Evolutionary conservation across 2,797 vertebrate species (phyloP).

Genomic region (Paguma larvata): DNA sequence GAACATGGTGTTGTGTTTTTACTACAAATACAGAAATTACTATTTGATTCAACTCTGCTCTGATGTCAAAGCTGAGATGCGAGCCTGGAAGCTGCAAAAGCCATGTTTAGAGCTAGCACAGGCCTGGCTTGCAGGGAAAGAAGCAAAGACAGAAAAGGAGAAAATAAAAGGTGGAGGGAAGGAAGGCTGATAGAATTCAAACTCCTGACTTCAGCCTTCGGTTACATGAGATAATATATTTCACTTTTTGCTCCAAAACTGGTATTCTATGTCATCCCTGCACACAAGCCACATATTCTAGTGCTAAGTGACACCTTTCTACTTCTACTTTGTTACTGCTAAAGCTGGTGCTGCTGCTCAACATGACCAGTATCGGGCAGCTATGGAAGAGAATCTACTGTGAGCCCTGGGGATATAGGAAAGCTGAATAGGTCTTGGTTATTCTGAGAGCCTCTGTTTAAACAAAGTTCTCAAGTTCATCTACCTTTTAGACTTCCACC

Average conservation of each 20-base stretch:
- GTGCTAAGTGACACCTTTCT: neutral
- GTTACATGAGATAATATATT: neutral
- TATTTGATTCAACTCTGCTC: neutral
- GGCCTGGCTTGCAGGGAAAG: neutral
- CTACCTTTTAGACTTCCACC: neutral
- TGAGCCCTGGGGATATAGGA: neutral
- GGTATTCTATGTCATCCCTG: neutral
- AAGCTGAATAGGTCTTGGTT: neutral
- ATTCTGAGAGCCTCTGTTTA: neutral
- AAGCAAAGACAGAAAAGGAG: neutral
- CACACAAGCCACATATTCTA: neutral
- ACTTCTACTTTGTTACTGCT: neutral
- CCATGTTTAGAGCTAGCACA: neutral
- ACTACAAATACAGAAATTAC: neutral
- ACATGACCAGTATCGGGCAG: neutral
- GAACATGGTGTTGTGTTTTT: neutral
- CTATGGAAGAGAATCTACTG: neutral
- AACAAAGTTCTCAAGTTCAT: neutral
- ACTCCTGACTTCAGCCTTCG: neutral
- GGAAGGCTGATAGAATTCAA: neutral
- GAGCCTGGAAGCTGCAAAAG: neutral
- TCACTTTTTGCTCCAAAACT: constrained; percentile 7
- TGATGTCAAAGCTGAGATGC: neutral
- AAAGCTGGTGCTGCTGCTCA: too few species aligned
- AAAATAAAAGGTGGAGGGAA: neutral